Conservation (phyloP, 2,113 vertebrate genomes). For the Poicephalus meyeri region DNA sequence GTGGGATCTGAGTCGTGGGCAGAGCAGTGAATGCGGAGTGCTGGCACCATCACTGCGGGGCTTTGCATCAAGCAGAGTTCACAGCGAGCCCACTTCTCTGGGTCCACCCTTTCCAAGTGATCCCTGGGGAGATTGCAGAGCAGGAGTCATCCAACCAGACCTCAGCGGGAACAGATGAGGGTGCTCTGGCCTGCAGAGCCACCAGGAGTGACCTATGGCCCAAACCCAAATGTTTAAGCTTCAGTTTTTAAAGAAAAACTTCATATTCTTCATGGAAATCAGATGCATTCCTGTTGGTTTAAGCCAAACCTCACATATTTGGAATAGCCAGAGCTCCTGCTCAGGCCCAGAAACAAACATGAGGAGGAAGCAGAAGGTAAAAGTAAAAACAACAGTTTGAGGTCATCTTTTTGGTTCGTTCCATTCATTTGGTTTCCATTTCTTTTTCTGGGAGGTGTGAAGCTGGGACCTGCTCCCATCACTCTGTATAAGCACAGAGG, state of each 20-base stretch:
- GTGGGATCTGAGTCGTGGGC: not conserved
- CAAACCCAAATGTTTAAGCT: not conserved
- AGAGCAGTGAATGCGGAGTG: not conserved
- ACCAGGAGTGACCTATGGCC: not conserved
- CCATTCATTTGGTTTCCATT: not conserved
- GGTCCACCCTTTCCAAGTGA: not conserved
- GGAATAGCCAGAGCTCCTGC: not conserved
- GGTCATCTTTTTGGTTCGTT: not conserved
- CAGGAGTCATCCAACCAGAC: not conserved
- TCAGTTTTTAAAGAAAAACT: not conserved
- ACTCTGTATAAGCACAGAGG: not conserved
- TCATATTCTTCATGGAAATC: not conserved
- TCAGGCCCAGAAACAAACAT: not conserved
- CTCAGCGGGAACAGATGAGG: not conserved
- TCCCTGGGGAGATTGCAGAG: not conserved
- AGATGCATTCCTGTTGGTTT: not conserved
- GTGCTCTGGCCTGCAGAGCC: not conserved
- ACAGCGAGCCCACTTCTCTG: not conserved
- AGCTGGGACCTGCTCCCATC: not conserved
- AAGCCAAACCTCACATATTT: not conserved
- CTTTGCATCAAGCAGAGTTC: not conserved
- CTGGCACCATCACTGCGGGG: fast-evolving
- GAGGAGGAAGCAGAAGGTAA: not conserved
- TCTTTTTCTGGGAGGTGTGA: not conserved
- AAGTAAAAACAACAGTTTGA: not conserved